Conservation (phyloP, 1,140 invertebrate genomes). For the Reticulitermes speratus region DNA sequence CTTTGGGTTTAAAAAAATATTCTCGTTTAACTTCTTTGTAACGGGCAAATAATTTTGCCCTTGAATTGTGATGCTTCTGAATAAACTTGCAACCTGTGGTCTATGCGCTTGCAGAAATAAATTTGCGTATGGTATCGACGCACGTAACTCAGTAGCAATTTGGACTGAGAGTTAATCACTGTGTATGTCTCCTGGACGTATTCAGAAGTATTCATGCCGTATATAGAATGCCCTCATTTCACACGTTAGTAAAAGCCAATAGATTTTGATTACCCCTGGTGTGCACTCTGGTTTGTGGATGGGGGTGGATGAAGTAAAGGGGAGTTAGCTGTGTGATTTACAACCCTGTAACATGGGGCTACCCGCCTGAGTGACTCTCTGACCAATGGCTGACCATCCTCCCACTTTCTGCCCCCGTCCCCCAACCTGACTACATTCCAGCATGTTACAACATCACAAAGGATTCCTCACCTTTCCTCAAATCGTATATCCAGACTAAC, state of each 20-base stretch:
- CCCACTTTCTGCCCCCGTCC: background rate
- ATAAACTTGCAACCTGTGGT: no score
- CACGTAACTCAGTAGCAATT: no score
- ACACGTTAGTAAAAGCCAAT: background rate
- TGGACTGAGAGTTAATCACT: background rate
- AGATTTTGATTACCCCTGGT: background rate
- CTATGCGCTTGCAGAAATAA: no score
- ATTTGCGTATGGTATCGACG: no score
- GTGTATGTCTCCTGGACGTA: background rate
- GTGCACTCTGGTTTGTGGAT: background rate
- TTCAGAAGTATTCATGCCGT: background rate
- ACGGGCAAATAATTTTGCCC: no score
- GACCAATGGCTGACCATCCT: conserved; percentile 16
- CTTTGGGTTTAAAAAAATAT: no score
- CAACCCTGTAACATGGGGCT: conserved; percentile 11
- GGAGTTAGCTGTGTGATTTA: conserved; percentile 18
- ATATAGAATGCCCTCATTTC: background rate
- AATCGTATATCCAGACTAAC: background rate
- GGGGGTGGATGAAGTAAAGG: background rate
- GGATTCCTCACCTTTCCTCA: background rate
- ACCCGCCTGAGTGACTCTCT: conserved; percentile 2
- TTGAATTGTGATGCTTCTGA: no score
- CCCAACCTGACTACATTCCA: background rate
- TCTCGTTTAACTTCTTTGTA: no score
- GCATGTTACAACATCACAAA: conserved; percentile 8